Evolutionary conservation across 2,888 invertebrate genomes (phyloP), one percentile per base, ranked within the genome.

Genomic region (Bimastos eiseni): DNA sequence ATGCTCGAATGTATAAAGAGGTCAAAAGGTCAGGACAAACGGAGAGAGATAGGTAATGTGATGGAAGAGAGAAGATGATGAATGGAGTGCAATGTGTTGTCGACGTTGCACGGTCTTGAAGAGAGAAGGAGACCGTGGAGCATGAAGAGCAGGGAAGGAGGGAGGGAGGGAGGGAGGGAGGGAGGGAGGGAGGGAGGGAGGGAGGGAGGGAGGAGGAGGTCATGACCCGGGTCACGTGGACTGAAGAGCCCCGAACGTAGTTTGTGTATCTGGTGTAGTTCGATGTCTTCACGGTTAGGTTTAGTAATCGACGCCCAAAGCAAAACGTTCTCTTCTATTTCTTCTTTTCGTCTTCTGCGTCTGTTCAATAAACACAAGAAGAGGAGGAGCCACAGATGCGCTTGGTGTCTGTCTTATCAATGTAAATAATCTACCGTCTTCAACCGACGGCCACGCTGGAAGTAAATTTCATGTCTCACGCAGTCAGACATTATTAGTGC

Each of bases 291-390:
- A n/a, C n/a, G 70, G 70, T 70, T 70, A n/a, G 70, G 8, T 30
- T 70, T 70, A 70, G 70, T 70, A 70, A 70, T 70, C 70, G 70
- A n/a, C n/a, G 70, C 70, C n/a, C n/a, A 49, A 49, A 49, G 49
- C 49, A 49, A 4, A 11, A n/a, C 13, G 30, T n/a, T 17, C 4
- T n/a, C 70, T 0, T 30, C 70, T 13, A 30, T 11, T 55, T 55
- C 55, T 55, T 30, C 24, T 30, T 13, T 44, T 44, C 55, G 24
- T 17, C 30, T 11, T 70, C 70, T 70, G 70, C 70, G 30, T 70
- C 70, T 70, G 6, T 70, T 70, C 70, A n/a, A 70, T 70, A 70
- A 70, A 70, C 70, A 70, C n/a, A n/a, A n/a, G 70, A 24, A 6
- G 70, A 49, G 19, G 21, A 49, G 49, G 1, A 70, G 70, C 70